phyloP scores from a whole-genome alignment of 2,797 vertebrate genomes.

The Pelobates cultripes region DNA sequence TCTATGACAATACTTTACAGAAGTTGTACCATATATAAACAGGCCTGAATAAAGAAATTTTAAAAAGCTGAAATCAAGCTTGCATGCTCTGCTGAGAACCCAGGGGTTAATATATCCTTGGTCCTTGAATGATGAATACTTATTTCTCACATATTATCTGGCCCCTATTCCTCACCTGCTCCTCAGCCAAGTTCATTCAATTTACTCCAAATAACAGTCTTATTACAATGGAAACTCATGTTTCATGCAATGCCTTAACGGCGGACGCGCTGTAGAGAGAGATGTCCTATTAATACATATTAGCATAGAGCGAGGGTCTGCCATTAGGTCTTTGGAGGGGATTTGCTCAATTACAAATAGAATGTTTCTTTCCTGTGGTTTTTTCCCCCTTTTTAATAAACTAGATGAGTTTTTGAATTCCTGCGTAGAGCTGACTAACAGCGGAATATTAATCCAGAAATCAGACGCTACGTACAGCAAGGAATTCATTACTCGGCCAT shows the following conservation, averaged over 20 bases:
- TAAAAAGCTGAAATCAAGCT: too few species aligned
- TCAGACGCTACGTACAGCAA: not conserved
- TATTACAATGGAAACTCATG: conserved; percentile 49
- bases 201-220: conserved; percentile 40
- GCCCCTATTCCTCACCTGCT: not conserved
- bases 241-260: conserved; percentile 20
- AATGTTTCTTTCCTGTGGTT: conserved; percentile 11
- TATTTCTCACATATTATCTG: conserved; percentile 4
- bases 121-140: conserved; percentile 9
- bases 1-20: too few species aligned
- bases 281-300: conserved; percentile 42
- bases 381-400: conserved; percentile 17
- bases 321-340: conserved; percentile 29
- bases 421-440: conserved; percentile 5
- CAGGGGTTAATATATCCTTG: conserved; percentile 12
- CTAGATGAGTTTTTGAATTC: conserved; percentile 34
- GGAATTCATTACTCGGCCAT: conserved; percentile 19
- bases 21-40: too few species aligned
- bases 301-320: conserved; percentile 5
- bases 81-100: too few species aligned
- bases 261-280: conserved; percentile 1
- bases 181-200: conserved; percentile 21
- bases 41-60: too few species aligned
- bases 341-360: conserved; percentile 32
- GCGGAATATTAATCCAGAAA: conserved; percentile 45